Evolutionary conservation across 2,113 vertebrate species (phyloP), one percentile per base, ranked within the genome.

Genomic region (Lasiurus cinereus): DNA sequence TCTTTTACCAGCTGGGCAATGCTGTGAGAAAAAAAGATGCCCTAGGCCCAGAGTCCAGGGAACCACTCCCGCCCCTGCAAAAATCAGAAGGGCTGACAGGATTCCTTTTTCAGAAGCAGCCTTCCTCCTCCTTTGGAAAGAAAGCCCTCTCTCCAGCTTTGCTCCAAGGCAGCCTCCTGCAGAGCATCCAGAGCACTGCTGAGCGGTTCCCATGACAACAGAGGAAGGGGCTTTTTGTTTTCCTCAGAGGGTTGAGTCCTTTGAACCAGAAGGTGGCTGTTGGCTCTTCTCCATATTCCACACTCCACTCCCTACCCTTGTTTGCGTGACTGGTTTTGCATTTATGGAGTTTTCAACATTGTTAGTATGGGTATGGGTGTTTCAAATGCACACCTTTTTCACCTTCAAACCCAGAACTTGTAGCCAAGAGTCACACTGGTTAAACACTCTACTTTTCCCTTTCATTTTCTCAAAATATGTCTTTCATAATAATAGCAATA

Each of bases 211-310:
- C 92, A 97, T 95, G 94, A 85, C 82, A 94, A 95, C 97, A 36
- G 80, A 96, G 94, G 86, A 92, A 95, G 97, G 96, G 96, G 90
- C 88, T 96, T 96, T 96, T 97, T 89, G 91, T 93, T 97, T 97
- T 90, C 70, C 77, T 85, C 46, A 48, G 62, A 94, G 82, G 72
- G 73, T 24, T 91, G 73, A 67, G 83, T 96, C 59, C 54, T 91
- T 94, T 94, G 83, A 84, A 54, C n/a, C 19, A 93, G 82, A 96
- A 96, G 79, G 83, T 96, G 86, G 54, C 76, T 83, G 48, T 64
- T 29, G 74, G 78, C 88, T 95, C 39, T 83, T 78, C 31, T 69
- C 16, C 15, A 64, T 6, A 50, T 52, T 74, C 62, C 43, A 21
- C 54, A n/a, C 31, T 79, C 67, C 52, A 39, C 10, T 7, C 43